A percentile compares a stretch with the other conserved stretches of the same genome.
Conservation (phyloP, 1,140 invertebrate species). For the Diuraphis noxia region DNA sequence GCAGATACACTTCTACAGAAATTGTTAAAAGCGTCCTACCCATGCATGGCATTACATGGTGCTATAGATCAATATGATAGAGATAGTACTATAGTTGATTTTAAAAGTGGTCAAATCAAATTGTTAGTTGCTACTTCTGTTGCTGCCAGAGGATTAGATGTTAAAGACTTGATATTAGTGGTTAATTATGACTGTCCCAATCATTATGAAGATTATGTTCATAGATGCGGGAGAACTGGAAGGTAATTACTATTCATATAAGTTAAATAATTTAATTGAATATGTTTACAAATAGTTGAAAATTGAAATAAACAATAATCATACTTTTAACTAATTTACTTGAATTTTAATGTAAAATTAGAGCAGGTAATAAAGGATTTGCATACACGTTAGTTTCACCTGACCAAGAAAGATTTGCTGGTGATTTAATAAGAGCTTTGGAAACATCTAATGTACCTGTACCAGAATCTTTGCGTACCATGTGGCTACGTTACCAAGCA, state of each 20-base stretch:
- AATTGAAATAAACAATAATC: neutral
- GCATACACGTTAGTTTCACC: conserved; percentile 97
- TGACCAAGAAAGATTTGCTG: conserved; percentile 89
- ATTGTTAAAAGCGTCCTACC: conserved; percentile 94
- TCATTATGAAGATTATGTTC: conserved; percentile 99
- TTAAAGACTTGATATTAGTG: conserved; percentile 96
- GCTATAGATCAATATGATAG: conserved; percentile 99
- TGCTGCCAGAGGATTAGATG: conserved; percentile 94
- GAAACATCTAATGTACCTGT: conserved; percentile 79
- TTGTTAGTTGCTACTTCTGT: conserved; percentile 89
- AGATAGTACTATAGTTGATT: conserved; percentile 96
- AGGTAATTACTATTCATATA: conserved; percentile 58
- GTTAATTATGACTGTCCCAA: conserved; percentile 99
- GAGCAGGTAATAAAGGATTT: conserved; percentile 96
- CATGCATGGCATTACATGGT: conserved; percentile 95
- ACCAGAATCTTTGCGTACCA: conserved; percentile 73
- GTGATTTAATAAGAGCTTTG: conserved; percentile 89
- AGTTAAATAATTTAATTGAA: neutral
- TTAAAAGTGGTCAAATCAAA: conserved; percentile 90
- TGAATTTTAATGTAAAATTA: conserved; percentile 54
- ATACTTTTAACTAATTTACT: neutral
- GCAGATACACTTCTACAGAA: conserved; percentile 93
- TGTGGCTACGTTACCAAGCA: conserved; percentile 89
- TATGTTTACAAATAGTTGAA: neutral
- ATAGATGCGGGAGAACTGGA: conserved; percentile 90